These are phyloP conservation scores for Upupa epops DNA, from an alignment of 2,113 vertebrate species.

Conservation along the genomic window DNA sequence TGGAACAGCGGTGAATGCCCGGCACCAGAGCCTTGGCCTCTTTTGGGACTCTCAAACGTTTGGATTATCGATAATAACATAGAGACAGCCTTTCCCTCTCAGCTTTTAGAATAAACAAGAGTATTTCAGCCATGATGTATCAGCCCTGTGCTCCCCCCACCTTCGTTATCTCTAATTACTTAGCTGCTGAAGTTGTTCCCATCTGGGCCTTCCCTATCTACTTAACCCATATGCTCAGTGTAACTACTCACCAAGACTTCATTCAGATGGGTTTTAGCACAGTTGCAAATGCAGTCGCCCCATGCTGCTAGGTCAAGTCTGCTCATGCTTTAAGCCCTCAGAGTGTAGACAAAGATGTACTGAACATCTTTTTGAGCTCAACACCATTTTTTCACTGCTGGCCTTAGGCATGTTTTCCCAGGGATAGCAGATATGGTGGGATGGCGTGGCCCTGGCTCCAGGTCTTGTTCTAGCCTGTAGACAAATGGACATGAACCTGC, in stretches of 20 bases:
- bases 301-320: background rate
- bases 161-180: conserved; percentile 14
- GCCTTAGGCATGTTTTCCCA: background rate
- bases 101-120: background rate
- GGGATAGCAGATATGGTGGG: fast-evolving
- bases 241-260: background rate
- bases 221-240: background rate
- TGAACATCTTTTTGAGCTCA: background rate
- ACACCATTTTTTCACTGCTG: background rate
- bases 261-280: background rate
- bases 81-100: background rate
- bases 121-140: background rate
- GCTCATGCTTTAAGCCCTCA: background rate
- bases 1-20: background rate
- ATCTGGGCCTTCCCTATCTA: background rate
- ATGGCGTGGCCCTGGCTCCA: background rate
- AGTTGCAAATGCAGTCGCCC: conserved; percentile 13
- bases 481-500: background rate
- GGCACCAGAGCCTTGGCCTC: background rate
- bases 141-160: background rate
- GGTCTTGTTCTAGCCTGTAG: background rate
- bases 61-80: background rate
- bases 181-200: background rate
- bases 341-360: background rate
- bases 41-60: background rate